These are phyloP conservation scores for Alcedo atthis DNA, from an alignment of 2,797 vertebrate genomes.

Conservation along the genomic window DNA sequence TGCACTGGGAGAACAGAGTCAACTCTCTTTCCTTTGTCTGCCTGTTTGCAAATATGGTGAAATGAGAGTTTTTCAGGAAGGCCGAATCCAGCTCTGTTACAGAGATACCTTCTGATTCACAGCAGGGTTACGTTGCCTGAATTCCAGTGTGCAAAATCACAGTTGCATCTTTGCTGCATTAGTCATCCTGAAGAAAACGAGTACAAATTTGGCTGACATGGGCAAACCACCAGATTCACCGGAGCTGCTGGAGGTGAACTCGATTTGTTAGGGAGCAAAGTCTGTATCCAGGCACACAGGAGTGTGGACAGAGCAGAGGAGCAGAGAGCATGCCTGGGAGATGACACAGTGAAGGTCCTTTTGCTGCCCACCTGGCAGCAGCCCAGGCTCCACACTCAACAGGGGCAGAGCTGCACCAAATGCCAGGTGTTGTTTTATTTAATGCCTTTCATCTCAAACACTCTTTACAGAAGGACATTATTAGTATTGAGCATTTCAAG, in stretches of 20 bases:
- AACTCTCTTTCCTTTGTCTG: background rate
- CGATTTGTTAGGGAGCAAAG: background rate
- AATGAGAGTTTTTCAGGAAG: background rate
- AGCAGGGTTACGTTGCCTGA: background rate
- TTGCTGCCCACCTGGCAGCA: slow-evolving; percentile 24
- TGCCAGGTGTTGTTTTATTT: slow-evolving; percentile 65
- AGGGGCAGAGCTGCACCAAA: background rate
- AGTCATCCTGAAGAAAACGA: slow-evolving; percentile 33
- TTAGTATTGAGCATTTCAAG: slow-evolving; percentile 32
- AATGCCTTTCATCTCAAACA: slow-evolving; percentile 38
- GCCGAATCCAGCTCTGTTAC: background rate
- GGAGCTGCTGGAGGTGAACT: background rate
- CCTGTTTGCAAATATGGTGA: background rate
- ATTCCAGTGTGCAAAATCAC: slow-evolving; percentile 36
- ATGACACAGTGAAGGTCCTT: background rate
- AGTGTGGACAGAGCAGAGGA: background rate
- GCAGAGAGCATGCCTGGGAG: background rate
- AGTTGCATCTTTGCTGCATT: slow-evolving; percentile 18
- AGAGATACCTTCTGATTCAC: slow-evolving; percentile 29
- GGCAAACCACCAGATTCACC: slow-evolving; percentile 10
- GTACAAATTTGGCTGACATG: slow-evolving; percentile 8
- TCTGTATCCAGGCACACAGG: background rate
- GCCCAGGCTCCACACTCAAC: background rate
- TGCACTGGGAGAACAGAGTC: background rate
- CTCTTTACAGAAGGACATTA: slow-evolving; percentile 45